Evolutionary conservation across 2,797 vertebrate species (phyloP), one percentile per base, ranked within the genome.

Genomic region (Vireo griseus): DNA sequence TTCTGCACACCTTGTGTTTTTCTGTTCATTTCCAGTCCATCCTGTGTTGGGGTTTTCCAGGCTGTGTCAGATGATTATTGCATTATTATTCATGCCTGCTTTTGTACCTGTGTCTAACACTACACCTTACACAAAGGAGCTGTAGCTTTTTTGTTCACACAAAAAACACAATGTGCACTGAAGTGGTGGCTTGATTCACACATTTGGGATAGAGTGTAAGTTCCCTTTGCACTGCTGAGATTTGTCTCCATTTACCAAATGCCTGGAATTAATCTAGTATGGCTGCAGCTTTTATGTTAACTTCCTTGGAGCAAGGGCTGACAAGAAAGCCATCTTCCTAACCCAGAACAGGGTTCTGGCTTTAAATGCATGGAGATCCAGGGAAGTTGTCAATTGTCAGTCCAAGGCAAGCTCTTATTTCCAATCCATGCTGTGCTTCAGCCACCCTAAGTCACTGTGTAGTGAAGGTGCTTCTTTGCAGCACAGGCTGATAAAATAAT

Each of bases 391-490:
- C 74, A 18, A 2, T 7, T 1, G 10, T 21, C 3, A 5, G 33
- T 26, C 44, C 37, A 44, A 74, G 42, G 37, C 9, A 83, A 77
- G 51, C 11, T 72, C 58, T n/a, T 3, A 2, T 26, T 22, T 59
- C 42, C 51, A 50, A 0, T 37, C n/a, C 37, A 55, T 3, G 9
- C 35, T 2, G 3, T 59, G n/a, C 50, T 83, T 92, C 28, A 52
- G 40, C 29, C 4, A 2, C 29, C 0, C 0, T 13, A 16, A 52
- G 25, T n/a, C 31, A 2, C 33, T 12, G 31, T 9, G 26, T 17
- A 17, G 20, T 5, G 3, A 72, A 82, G 39, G 11, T 61, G 76
- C 47, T 87, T 44, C 39, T 57, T 37, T 0, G 0, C 39, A 42
- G 45, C 2, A 0, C 18, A 31, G 51, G 80, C 44, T 52, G 55